Conservation (phyloP, 2,888 invertebrate species). For the Psococerastis gibbosa region DNA sequence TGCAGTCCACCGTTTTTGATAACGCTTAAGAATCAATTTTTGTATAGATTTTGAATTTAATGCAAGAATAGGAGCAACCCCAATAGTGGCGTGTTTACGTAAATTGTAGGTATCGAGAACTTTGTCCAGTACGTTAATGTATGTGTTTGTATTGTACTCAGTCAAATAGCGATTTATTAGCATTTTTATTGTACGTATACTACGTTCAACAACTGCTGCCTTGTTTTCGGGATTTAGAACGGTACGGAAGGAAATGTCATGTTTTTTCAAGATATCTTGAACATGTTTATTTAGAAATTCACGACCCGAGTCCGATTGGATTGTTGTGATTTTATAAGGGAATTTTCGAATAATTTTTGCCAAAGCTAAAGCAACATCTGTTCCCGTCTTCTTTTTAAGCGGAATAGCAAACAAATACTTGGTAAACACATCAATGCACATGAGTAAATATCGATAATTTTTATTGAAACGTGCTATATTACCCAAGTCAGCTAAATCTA, state of each 20-base stretch:
- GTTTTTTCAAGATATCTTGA: not conserved
- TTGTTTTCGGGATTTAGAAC: not conserved
- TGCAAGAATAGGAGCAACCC: not conserved
- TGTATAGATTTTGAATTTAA: too few relatives aligned
- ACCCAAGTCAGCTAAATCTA: not conserved
- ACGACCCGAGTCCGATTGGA: not conserved
- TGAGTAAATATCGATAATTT: not conserved
- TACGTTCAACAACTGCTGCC: not conserved
- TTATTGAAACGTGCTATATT: not conserved
- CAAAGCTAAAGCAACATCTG: not conserved
- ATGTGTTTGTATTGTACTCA: not conserved
- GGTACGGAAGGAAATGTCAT: not conserved
- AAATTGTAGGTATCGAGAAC: not conserved
- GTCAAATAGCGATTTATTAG: not conserved
- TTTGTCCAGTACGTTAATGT: not conserved
- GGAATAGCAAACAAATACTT: not conserved
- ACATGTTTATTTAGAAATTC: not conserved
- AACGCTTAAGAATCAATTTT: too few relatives aligned
- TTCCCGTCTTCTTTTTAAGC: not conserved
- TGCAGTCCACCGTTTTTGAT: too few relatives aligned
- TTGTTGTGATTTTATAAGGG: not conserved
- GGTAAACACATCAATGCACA: not conserved
- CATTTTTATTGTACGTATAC: not conserved
- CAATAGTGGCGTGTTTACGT: not conserved
- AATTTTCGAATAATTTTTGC: not conserved